Percentiles rank a stretch among this genome's conserved stretches.
phyloP scores from a whole-genome alignment of 2,888 invertebrate genomes.

The Platypus cylindrus region DNA sequence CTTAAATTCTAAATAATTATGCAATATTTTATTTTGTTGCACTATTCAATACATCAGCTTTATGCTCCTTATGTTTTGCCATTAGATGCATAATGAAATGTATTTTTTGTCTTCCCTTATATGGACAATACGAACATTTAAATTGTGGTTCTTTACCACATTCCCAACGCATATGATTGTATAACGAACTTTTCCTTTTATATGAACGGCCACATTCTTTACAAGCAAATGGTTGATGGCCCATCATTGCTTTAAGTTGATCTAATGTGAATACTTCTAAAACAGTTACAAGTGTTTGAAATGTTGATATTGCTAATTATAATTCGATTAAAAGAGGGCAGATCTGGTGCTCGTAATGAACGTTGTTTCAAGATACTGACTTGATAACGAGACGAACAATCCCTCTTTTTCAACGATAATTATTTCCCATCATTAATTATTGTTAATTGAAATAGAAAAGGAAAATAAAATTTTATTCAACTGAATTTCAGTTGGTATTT shows the following conservation, averaged over 20 bases:
- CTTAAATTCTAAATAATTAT: too few species aligned
- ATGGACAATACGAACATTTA: slow-evolving; percentile 17
- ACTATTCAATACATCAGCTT: slow-evolving; percentile 20
- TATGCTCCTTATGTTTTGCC: slow-evolving; percentile 23
- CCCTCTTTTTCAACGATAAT: too few species aligned
- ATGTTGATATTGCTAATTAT: too few species aligned
- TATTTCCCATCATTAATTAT: too few species aligned
- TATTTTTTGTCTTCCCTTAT: slow-evolving; percentile 15
- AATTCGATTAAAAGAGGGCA: too few species aligned
- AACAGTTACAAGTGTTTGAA: background rate
- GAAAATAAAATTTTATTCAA: too few species aligned
- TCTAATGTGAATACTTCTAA: slow-evolving; percentile 5
- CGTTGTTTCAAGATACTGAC: too few species aligned
- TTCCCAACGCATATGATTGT: slow-evolving; percentile 21
- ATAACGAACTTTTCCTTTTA: slow-evolving; percentile 20
- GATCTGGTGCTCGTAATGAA: too few species aligned
- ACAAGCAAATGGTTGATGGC: slow-evolving; percentile 14
- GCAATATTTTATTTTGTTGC: too few species aligned
- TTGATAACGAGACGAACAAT: too few species aligned
- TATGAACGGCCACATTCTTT: slow-evolving; percentile 18
- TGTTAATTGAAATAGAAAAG: too few species aligned
- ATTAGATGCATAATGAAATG: slow-evolving; percentile 16
- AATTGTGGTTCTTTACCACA: slow-evolving; percentile 25
- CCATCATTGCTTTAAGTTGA: slow-evolving; percentile 11
- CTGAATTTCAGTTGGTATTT: too few species aligned